Evolutionary conservation across 2,888 invertebrate species (phyloP), one percentile per base, ranked within the genome.

Genomic region (Pegoplata infirma): DNA sequence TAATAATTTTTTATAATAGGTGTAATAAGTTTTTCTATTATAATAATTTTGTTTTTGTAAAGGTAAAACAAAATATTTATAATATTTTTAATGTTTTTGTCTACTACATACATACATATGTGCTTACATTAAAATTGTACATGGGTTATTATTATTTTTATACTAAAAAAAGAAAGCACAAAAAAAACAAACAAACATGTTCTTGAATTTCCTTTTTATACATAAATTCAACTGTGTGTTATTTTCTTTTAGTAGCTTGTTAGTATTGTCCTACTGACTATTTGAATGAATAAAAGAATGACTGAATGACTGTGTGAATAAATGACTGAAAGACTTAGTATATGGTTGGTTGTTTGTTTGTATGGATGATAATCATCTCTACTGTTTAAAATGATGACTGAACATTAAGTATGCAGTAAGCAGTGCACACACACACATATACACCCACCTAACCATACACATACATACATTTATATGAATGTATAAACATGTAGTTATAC

Each of bases 391-490:
- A 56, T 75, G 71, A 79, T 71, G 79, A 56, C 66, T 79, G 17
- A 75, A 75, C 79, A 72, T 79, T 71, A 79, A 79, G 61, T 67
- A 55, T 79, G 69, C 58, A 66, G 40, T 44, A 67, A 71, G 49
- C 47, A 28, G 47, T 47, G 47, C 1, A 44, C n/a, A 40, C 36
- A n/a, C 25, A 25, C 51, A 51, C 36, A n/a, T 25, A 25, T 25
- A 51, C 44, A 32, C n/a, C 36, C 63, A 63, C 17, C 36, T 19
- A 63, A 51, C 63, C 4, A 40, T n/a, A 49, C 17, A 17, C 19
- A 67, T 14, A 49, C 17, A 17, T n/a, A 67, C 12, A 28, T 49
- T 40, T 7, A 10, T 40, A 53, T 23, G n/a, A 16, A 66, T 14
- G 5, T n/a, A 51, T 23, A 51, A 14, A 63, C 47, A 36, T 40